Evolutionary conservation across 2,888 invertebrate species (phyloP), one percentile per base, ranked within the genome.

Genomic region (Papilio protenor): DNA sequence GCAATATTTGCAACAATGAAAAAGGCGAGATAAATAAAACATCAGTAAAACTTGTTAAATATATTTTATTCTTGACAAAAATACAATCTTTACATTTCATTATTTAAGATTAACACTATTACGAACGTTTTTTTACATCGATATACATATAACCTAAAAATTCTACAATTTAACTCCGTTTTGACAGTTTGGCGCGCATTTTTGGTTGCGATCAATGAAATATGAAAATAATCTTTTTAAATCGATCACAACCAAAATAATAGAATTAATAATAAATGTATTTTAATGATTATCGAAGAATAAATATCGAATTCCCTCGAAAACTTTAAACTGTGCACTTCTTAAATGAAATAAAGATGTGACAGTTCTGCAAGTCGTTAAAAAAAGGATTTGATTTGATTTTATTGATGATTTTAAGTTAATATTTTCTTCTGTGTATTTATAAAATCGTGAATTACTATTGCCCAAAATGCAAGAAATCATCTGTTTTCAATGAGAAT

Each of bases 161-260:
- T 71, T 82, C 79, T 81, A 78, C 77, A 81, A 74, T 23, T 45
- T 66, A 27, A 45, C 18, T 73, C 79, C 79, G 72, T 78, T 61
- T 80, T 59, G 79, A 79, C 78, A 77, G 74, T 79, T 79, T 78
- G 77, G 70, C 23, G 40, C 23, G 47, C 64, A 79, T 85, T 88
- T 92, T 87, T 90, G 93, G 92, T 88, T 90, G 93, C 92, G 93
- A 94, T 93, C 92, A 93, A 93, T 90, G 80, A 80, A 80, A 77
- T 79, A 78, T 74, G 78, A 77, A 80, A 81, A 80, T 52, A 83
- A 76, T 74, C 73, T 45, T 82, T 88, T 86, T 81, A 83, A 85
- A 89, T 94, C 93, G 93, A 94, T 94, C 93, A 89, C 93, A 92
- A 89, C 93, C 94, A 93, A 93, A 92, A 91, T 87, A 82, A 78